Base-by-base conservation (phyloP, 2,888 invertebrate species). In the Sarcophaga carnaria region DNA sequence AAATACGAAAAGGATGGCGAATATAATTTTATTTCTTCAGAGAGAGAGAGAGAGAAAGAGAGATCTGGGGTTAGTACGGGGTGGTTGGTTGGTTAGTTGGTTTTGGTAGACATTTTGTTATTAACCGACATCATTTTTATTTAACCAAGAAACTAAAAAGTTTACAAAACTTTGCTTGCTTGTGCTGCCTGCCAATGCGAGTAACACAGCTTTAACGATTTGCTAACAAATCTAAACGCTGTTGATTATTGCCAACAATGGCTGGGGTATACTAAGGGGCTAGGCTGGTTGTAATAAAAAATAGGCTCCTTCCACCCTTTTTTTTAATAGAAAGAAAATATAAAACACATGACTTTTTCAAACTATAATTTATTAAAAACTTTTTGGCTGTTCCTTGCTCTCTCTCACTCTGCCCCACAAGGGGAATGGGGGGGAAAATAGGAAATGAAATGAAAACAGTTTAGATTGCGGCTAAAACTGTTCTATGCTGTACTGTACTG, bases 271-370 rank as follows among this genome's bases (percentile, higher is more conserved):
- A 1, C 17, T 17, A 54, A 6, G 49, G 14, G 14, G 4, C 11
- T 14, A 49, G 49, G 14, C 49, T 49, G 17, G 54, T 54, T 49
- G 11, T 14, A 14, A 49, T 14, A 11, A 11, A 11, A 11, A 11
- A 49, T 14, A 49, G 49, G 12, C 49, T 22, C 22, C 22, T 22
- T 22, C 14, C 4, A 1, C 12, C 49, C 49, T 14, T 14, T 49
- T 14, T 4, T 49, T 27, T 6, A 79, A 25, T 22, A 49, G 20
- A 66, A 62, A 27, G 20, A 66, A 66, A 47, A 45, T 22, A 74
- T 20, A 74, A 64, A 83, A 60, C 83, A 77, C 59, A 71, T 76
- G 59, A 80, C 12, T 54, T 60, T 71, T 77, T 49, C 54, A 62
- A 37, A 63, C 49, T 62, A 67, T 67, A 54, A 78, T 69, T 83